Conservation (phyloP, 2,797 vertebrate species). For the Squalus acanthias region DNA sequence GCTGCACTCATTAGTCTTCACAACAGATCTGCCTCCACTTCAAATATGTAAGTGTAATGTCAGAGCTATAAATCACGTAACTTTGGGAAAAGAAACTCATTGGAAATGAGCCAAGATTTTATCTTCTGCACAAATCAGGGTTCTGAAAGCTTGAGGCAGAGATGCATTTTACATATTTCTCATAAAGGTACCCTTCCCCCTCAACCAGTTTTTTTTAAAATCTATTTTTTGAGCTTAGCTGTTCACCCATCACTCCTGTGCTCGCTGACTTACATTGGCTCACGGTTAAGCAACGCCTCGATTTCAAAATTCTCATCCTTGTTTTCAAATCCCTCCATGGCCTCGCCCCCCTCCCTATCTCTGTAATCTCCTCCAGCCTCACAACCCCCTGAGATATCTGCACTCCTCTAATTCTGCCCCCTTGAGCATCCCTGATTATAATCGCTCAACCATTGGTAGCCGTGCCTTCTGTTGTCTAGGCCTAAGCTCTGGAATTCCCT, state of each 20-base stretch:
- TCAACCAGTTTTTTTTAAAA: not conserved
- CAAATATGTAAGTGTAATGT: not conserved
- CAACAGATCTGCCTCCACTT: not conserved
- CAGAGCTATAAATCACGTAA: not conserved
- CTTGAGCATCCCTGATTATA: too few species aligned
- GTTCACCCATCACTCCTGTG: not conserved
- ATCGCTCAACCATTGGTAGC: too few species aligned
- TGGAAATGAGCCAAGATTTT: constrained; percentile 10
- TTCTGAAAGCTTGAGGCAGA: not conserved
- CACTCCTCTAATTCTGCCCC: too few species aligned
- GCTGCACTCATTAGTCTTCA: not conserved
- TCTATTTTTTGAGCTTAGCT: not conserved
- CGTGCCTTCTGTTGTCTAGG: too few species aligned
- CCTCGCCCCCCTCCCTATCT: too few species aligned
- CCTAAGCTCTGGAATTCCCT: too few species aligned
- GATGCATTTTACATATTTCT: not conserved
- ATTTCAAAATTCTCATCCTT: too few species aligned
- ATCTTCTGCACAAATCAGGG: not conserved
- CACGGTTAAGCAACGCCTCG: too few species aligned
- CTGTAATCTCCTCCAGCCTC: too few species aligned
- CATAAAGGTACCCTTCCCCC: not conserved
- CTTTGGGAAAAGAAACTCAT: not conserved
- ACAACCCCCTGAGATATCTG: too few species aligned
- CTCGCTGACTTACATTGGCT: too few species aligned
- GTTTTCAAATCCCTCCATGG: too few species aligned